Percentiles rank a stretch among this genome's conserved stretches.
Conservation (phyloP, 2,888 invertebrate genomes). For the Neuroscelio doddi region DNA sequence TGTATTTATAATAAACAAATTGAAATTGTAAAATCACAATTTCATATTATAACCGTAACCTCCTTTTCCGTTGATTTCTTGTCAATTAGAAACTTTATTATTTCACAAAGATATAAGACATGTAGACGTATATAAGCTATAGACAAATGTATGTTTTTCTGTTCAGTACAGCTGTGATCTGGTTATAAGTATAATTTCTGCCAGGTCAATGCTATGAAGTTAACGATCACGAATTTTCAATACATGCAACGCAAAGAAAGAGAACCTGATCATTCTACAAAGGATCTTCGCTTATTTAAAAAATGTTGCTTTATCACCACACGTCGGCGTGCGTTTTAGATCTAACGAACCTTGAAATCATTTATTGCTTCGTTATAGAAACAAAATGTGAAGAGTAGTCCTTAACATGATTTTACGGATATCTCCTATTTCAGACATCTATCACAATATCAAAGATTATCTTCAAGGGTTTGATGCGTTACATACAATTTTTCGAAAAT, state of each 20-base stretch:
- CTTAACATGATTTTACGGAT: conserved; percentile 27
- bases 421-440: conserved; percentile 10
- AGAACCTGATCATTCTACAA: neutral
- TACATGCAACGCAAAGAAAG: neutral
- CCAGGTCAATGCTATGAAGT: neutral
- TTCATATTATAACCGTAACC: too few relatives aligned
- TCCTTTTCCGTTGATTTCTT: too few relatives aligned
- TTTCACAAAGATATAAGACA: too few relatives aligned
- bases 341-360: conserved; percentile 35
- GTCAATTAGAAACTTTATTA: too few relatives aligned
- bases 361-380: conserved; percentile 17
- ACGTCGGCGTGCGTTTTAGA: conserved; percentile 14
- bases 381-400: conserved; percentile 14
- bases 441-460: neutral
- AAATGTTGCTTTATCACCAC: conserved; percentile 34
- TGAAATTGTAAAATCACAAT: too few relatives aligned
- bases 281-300: conserved; percentile 16
- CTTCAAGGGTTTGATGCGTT: too few relatives aligned
- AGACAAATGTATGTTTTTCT: neutral
- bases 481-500: too few relatives aligned
- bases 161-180: neutral
- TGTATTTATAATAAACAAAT: too few relatives aligned
- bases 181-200: neutral
- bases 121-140: too few relatives aligned
- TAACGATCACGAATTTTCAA: neutral